Evolutionary conservation across 2,113 vertebrate species (phyloP).

Genomic region (Asarcornis scutulata): DNA sequence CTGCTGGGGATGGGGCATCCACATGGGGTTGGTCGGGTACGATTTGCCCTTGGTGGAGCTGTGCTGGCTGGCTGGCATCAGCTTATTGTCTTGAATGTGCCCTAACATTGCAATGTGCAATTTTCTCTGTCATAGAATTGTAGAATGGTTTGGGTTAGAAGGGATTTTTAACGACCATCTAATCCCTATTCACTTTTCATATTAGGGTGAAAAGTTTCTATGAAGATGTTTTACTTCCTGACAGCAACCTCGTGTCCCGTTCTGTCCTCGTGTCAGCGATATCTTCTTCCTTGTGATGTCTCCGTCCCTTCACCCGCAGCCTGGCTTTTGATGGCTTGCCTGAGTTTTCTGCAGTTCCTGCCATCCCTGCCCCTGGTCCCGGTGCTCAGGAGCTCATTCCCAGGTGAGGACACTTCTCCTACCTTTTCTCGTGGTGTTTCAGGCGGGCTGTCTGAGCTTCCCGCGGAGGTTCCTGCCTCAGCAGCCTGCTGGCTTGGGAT

Average conservation of each 20-base stretch:
- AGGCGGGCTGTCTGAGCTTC: background rate
- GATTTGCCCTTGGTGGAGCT: too few relatives aligned
- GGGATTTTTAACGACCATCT: too few relatives aligned
- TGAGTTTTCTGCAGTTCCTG: rapidly evolving
- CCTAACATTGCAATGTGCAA: too few relatives aligned
- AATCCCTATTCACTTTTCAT: background rate
- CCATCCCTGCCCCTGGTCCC: background rate
- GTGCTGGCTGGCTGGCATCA: too few relatives aligned
- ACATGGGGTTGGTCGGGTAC: too few relatives aligned
- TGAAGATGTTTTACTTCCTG: background rate
- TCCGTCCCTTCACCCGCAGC: rapidly evolving
- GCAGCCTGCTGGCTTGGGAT: background rate
- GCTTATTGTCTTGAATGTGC: too few relatives aligned
- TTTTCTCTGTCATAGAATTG: too few relatives aligned
- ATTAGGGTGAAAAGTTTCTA: background rate
- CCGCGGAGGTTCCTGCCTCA: background rate
- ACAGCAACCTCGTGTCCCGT: background rate
- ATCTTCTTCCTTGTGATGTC: background rate
- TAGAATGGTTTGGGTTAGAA: too few relatives aligned
- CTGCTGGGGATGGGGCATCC: too few relatives aligned
- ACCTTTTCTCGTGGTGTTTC: rapidly evolving
- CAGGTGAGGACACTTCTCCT: background rate
- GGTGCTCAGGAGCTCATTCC: background rate
- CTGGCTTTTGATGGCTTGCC: background rate
- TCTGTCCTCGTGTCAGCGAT: background rate